Evolutionary conservation across 1,140 invertebrate species (phyloP).

Genomic region (Drosophila bipectinata): DNA sequence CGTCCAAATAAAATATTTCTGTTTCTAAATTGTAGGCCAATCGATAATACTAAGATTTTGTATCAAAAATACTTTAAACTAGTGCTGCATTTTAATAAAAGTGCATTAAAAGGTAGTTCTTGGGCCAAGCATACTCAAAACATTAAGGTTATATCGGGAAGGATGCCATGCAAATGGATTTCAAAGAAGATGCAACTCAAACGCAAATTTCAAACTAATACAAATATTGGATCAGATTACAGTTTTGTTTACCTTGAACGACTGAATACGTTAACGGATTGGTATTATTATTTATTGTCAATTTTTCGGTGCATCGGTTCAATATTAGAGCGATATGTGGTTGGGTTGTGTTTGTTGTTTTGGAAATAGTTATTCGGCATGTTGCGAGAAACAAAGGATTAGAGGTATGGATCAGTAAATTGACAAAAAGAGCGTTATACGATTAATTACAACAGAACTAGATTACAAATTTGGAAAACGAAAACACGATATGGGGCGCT

Average conservation of each 20-base stretch:
- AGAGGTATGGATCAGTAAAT: slow-evolving; percentile 70
- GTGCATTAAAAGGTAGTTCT: neutral
- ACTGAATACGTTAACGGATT: slow-evolving; percentile 49
- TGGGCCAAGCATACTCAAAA: neutral
- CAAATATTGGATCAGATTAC: slow-evolving; percentile 11
- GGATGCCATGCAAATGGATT: slow-evolving; percentile 22
- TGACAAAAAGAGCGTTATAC: slow-evolving; percentile 18
- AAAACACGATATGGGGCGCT: slow-evolving; percentile 20
- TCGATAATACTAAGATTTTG: neutral
- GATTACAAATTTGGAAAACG: slow-evolving; percentile 26
- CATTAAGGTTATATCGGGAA: neutral
- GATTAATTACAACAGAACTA: slow-evolving; percentile 47
- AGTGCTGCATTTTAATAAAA: neutral
- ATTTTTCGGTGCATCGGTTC: slow-evolving; percentile 52
- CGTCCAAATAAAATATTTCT: neutral
- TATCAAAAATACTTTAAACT: neutral
- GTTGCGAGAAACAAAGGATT: slow-evolving; percentile 59
- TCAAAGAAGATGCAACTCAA: slow-evolving; percentile 31
- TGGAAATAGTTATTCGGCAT: slow-evolving; percentile 42
- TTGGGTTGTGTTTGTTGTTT: slow-evolving; percentile 39
- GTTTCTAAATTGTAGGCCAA: neutral
- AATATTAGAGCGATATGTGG: slow-evolving; percentile 37
- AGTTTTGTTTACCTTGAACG: slow-evolving; percentile 71
- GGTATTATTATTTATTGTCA: slow-evolving; percentile 26
- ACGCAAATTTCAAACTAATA: slow-evolving; percentile 11